Conservation (phyloP, 2,888 invertebrate genomes). For the Emmelina monodactyla region DNA sequence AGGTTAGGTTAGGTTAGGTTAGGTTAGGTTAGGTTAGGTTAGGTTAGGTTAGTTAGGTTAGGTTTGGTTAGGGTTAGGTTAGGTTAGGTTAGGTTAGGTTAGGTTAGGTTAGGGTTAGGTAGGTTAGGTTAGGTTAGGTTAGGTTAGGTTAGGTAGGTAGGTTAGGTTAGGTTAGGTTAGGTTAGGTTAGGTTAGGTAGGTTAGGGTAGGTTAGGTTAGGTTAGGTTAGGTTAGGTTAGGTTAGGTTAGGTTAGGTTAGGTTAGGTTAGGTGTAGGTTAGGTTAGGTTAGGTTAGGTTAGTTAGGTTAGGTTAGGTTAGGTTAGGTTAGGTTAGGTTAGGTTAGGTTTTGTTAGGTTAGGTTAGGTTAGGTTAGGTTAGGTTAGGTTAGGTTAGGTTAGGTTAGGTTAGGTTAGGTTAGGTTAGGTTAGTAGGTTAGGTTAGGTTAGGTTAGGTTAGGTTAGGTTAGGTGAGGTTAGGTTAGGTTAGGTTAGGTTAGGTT, state of each 20-base stretch:
- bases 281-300: conserved; percentile 11
- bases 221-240: conserved; percentile 11
- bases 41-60: conserved; percentile 9
- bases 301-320: conserved; percentile 11
- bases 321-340: conserved; percentile 9
- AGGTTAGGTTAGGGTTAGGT: neutral
- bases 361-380: conserved; percentile 1
- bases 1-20: conserved; percentile 7
- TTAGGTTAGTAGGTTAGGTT: conserved; percentile 8
- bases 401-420: conserved; percentile 11
- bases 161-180: conserved; percentile 11
- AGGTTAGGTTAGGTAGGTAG: conserved; percentile 6
- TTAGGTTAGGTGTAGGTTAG: conserved; percentile 11
- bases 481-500: conserved; percentile 12
- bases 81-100: conserved; percentile 9
- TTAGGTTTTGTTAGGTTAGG: conserved; percentile 1
- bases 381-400: neutral
- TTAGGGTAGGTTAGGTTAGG: conserved; percentile 11
- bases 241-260: conserved; percentile 11
- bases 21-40: conserved; percentile 10
- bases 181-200: conserved; percentile 11
- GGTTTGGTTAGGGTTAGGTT: conserved; percentile 9
- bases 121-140: conserved; percentile 8
- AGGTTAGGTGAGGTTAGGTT: conserved; percentile 8
- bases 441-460: conserved; percentile 14